Conservation (phyloP, 1,140 invertebrate species). For the Chrysopa pallens region DNA sequence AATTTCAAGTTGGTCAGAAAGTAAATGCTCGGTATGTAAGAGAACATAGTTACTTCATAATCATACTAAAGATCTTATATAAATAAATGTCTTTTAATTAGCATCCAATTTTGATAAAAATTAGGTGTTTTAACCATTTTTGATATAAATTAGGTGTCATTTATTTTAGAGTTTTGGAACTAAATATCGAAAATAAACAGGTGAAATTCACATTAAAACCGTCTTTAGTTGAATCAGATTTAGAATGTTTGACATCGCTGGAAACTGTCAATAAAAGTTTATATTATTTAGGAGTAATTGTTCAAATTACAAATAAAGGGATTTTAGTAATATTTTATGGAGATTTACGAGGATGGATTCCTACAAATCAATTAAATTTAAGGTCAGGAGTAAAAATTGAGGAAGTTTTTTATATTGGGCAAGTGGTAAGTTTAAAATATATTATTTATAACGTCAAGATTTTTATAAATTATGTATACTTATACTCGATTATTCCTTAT, state of each 20-base stretch:
- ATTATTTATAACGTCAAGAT: background rate
- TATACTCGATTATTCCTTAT: too few relatives aligned
- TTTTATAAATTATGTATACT: too few relatives aligned
- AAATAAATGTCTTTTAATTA: background rate
- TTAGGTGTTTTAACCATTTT: too few relatives aligned
- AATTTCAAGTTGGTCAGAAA: slow-evolving; percentile 24
- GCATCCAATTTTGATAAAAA: too few relatives aligned
- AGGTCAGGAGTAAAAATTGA: slow-evolving; percentile 21
- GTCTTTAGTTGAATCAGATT: slow-evolving; percentile 28
- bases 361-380: slow-evolving; percentile 27
- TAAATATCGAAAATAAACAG: slow-evolving; percentile 19
- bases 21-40: slow-evolving; percentile 21
- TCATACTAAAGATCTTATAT: background rate
- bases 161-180: slow-evolving; percentile 30
- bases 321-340: slow-evolving; percentile 38
- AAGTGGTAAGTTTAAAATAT: slow-evolving; percentile 30
- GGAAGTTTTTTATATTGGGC: slow-evolving; percentile 34
- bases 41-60: background rate
- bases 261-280: slow-evolving; percentile 26
- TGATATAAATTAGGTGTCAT: too few relatives aligned
- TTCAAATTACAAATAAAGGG: slow-evolving; percentile 24
- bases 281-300: slow-evolving; percentile 34
- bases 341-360: slow-evolving; percentile 34
- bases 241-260: slow-evolving; percentile 26
- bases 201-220: slow-evolving; percentile 36